Conservation (phyloP, 35 echinoderm and acorn worm species). For the Chiridota heheva region DNA sequence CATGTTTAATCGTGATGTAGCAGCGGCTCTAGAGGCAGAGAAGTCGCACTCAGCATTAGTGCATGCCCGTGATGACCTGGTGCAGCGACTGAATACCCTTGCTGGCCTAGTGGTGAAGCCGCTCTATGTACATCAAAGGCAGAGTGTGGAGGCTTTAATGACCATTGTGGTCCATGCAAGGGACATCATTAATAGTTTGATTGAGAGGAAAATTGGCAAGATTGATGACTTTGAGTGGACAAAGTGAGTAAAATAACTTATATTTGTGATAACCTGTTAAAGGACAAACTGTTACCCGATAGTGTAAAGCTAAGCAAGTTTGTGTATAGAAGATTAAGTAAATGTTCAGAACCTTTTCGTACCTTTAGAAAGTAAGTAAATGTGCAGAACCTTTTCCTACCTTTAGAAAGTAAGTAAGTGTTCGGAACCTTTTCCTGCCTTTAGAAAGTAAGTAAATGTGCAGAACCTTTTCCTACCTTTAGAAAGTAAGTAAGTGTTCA, state of each 20-base stretch:
- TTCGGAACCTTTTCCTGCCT: too few relatives aligned
- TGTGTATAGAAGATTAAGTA: background rate
- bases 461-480: too few relatives aligned
- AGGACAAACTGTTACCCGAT: background rate
- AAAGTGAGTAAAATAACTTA: slow-evolving; percentile 50
- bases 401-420: too few relatives aligned
- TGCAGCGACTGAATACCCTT: slow-evolving; percentile 76
- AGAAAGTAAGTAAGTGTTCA: too few relatives aligned
- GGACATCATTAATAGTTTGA: slow-evolving; percentile 84
- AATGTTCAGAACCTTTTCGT: too few relatives aligned
- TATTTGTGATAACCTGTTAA: background rate
- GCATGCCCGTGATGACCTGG: slow-evolving; percentile 65
- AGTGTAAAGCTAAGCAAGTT: background rate
- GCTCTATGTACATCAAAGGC: slow-evolving; percentile 58
- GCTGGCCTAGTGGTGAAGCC: slow-evolving; percentile 82
- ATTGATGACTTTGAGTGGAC: slow-evolving; percentile 98
- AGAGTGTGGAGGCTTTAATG: slow-evolving; percentile 97
- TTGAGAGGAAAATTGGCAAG: slow-evolving; percentile 64
- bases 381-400: too few relatives aligned
- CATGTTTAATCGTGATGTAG: slow-evolving; percentile 93
- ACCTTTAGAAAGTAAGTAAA: too few relatives aligned
- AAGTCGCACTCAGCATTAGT: slow-evolving; percentile 42
- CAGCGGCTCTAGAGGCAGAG: slow-evolving; percentile 58
- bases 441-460: too few relatives aligned
- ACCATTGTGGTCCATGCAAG: slow-evolving; percentile 96